A percentile compares a stretch with the other conserved stretches of the same genome.
Evolutionary conservation across 2,888 invertebrate genomes (phyloP).

Genomic region (Diadegma fenestrale): DNA sequence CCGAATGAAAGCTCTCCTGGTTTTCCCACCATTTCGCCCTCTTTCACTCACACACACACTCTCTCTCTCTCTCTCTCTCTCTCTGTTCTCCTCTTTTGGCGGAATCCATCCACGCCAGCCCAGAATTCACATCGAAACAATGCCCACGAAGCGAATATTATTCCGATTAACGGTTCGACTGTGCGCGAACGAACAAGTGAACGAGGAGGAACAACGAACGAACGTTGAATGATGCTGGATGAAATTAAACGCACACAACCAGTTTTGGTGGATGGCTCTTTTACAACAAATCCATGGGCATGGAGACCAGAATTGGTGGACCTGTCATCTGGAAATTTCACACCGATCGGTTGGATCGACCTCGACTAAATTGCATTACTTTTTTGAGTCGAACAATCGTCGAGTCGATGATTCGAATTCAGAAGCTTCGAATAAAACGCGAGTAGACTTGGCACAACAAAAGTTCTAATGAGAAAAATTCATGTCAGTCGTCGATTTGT

Average conservation of each 20-base stretch:
- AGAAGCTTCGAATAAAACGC: too few relatives aligned
- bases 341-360: background rate
- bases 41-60: background rate
- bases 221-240: slow-evolving; percentile 44
- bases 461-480: background rate
- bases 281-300: background rate
- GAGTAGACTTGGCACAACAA: background rate
- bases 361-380: background rate
- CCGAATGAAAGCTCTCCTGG: slow-evolving; percentile 74
- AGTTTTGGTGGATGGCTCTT: slow-evolving; percentile 10
- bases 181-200: slow-evolving; percentile 68
- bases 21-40: slow-evolving; percentile 40
- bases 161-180: slow-evolving; percentile 75
- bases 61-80: slow-evolving; percentile 17
- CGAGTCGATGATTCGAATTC: too few relatives aligned
- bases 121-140: slow-evolving; percentile 73
- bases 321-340: slow-evolving; percentile 26
- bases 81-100: background rate
- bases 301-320: slow-evolving; percentile 6
- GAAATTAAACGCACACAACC: slow-evolving; percentile 23
- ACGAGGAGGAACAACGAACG: slow-evolving; percentile 55
- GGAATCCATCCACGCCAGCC: slow-evolving; percentile 35
- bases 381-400: background rate
- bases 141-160: slow-evolving; percentile 73
- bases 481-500: background rate